Conservation (phyloP, 2,888 invertebrate genomes). For the Dryocosmus kuriphilus region DNA sequence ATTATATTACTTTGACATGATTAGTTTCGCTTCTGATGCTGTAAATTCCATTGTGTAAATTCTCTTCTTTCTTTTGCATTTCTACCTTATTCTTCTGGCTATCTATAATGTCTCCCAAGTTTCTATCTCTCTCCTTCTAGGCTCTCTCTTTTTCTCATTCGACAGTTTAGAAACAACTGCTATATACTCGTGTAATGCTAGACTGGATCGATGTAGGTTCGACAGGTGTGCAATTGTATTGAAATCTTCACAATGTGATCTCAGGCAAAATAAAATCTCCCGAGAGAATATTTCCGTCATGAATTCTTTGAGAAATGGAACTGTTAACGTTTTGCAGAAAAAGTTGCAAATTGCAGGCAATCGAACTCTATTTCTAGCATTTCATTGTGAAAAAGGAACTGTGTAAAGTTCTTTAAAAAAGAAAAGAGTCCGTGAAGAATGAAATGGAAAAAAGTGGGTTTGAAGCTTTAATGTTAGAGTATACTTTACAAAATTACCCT, state of each 20-base stretch:
- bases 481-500: no score
- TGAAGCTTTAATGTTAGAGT: no score
- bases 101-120: background rate
- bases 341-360: no score
- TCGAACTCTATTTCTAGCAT: no score
- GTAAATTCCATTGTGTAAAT: background rate
- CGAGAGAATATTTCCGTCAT: conserved; percentile 9
- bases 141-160: background rate
- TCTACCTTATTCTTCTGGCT: background rate
- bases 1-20: background rate
- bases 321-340: no score
- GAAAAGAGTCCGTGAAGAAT: no score
- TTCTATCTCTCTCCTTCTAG: background rate
- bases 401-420: no score
- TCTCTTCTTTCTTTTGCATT: background rate
- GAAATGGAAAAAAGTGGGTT: no score
- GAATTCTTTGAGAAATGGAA: background rate
- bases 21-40: background rate
- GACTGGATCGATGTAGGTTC: background rate
- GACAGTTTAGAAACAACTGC: conserved; percentile 11
- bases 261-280: background rate
- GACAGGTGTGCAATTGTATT: conserved; percentile 32
- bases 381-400: no score
- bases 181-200: background rate
- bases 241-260: conserved; percentile 28